Base-by-base conservation (phyloP, 1,140 invertebrate genomes). In the Euglossa dilemma region DNA sequence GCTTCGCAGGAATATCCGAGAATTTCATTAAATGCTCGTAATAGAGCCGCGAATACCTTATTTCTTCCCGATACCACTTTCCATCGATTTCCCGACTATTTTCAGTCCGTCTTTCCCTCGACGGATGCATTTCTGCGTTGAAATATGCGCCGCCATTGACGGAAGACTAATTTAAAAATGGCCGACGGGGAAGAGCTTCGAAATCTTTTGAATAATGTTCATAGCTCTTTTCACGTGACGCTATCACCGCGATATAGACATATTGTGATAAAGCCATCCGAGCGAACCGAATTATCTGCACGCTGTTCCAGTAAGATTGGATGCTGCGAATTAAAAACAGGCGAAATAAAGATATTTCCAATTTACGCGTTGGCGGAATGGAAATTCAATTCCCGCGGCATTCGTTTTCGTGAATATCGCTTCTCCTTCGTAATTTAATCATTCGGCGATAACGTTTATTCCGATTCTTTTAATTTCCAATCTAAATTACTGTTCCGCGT, bases 21-120 rank as follows among this genome's bases (percentile, higher is more conserved):
- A 81, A 76, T 76, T 81, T 81, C 61, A 81, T 81, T 81, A 76
- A 81, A 76, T 20, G 20, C 61, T 56, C 18, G 61, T 66, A 66
- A 75, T 75, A 43, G 63, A 52, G 23, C 43, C 43, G 9, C 14
- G 43, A 75, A 81, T 57, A 56, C 71, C 61, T 81, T 75, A 75
- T 66, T 75, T 75, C 71, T 81, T 81, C 61, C 28, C 43, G 61
- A 57, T 75, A 66, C 6, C 72, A 50, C 61, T 81, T 57, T n/a
- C 36, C 43, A 81, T 75, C 61, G 61, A 81, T 81, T 54, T 28
- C 11, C 25, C 69, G 56, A 63, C 78, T 72, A 80, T 72, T 72
- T 54, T 25, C 70, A 64, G 18, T 47, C 7, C 61, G n/a, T 23
- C 14, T 57, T 75, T 28, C n/a, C 72, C n/a, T 45, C 18, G 47